These are phyloP conservation scores for Pteropus rufus DNA, from an alignment of 2,797 vertebrate species.

Conservation along the genomic window DNA sequence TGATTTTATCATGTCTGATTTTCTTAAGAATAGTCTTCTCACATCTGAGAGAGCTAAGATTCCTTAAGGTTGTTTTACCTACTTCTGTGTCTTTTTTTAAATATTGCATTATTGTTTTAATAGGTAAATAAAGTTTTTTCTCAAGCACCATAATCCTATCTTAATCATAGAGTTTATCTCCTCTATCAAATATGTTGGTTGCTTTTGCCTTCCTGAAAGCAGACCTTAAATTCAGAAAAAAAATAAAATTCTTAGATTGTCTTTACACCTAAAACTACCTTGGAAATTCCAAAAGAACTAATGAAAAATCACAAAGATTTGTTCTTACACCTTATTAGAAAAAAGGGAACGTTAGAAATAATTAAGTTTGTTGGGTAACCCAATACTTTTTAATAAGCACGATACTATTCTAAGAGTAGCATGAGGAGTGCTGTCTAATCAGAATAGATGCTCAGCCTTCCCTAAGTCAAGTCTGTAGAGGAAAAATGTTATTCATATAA, in stretches of 20 bases:
- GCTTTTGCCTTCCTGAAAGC: neutral
- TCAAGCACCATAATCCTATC: neutral
- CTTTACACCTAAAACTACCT: neutral
- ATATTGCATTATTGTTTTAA: neutral
- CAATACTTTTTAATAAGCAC: neutral
- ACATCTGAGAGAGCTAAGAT: neutral
- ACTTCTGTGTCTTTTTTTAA: neutral
- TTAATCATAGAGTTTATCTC: neutral
- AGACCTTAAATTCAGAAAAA: neutral
- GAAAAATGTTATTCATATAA: neutral
- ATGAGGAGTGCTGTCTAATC: neutral
- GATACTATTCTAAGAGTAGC: neutral
- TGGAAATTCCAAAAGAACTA: neutral
- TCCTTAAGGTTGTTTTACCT: neutral
- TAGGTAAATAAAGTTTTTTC: neutral
- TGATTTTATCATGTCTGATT: neutral
- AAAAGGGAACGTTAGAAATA: neutral
- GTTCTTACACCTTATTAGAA: neutral
- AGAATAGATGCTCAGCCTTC: neutral
- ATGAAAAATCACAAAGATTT: constrained; percentile 10
- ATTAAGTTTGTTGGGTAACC: neutral
- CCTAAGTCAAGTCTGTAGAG: neutral
- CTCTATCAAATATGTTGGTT: neutral
- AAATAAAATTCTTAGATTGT: neutral
- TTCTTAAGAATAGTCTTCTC: neutral